These are phyloP conservation scores for Galerucella calmariensis DNA, from an alignment of 2,888 invertebrate genomes.

Conservation along the genomic window DNA sequence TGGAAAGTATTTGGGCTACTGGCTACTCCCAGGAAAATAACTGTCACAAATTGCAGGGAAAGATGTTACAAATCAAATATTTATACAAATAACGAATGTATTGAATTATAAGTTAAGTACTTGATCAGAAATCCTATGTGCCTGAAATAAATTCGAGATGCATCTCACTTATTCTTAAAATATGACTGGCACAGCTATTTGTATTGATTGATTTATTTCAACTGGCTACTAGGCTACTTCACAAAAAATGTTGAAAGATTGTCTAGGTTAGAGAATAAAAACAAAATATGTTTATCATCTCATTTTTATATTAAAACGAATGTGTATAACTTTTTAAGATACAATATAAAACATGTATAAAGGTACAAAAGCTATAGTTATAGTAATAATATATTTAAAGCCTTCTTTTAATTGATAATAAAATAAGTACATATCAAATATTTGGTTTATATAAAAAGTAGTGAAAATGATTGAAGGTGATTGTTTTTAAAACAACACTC, in stretches of 20 bases:
- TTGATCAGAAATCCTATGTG: too few species aligned
- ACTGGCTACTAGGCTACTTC: too few species aligned
- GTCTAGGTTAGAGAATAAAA: not conserved
- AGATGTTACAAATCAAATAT: too few species aligned
- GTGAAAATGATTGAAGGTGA: constrained; percentile 1
- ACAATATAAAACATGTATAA: constrained; percentile 11
- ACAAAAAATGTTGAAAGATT: not conserved
- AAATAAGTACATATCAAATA: constrained; percentile 32
- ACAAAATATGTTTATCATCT: not conserved
- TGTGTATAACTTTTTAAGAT: not conserved
- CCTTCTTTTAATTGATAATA: constrained; percentile 19
- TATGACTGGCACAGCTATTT: too few species aligned
- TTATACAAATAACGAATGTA: too few species aligned
- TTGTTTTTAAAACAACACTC: constrained; percentile 5
- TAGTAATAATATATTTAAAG: constrained; percentile 21
- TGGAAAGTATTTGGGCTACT: too few species aligned
- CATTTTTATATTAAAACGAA: constrained; percentile 13
- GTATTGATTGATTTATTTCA: too few species aligned
- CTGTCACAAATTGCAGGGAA: too few species aligned
- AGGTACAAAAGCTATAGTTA: constrained; percentile 32
- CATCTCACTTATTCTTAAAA: too few species aligned
- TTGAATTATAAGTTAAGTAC: too few species aligned
- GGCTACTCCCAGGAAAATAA: too few species aligned
- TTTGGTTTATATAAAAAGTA: constrained; percentile 29
- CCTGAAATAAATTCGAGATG: too few species aligned